phyloP scores from a whole-genome alignment of 1,140 invertebrate species.

The Geopemphigus sp. region DNA sequence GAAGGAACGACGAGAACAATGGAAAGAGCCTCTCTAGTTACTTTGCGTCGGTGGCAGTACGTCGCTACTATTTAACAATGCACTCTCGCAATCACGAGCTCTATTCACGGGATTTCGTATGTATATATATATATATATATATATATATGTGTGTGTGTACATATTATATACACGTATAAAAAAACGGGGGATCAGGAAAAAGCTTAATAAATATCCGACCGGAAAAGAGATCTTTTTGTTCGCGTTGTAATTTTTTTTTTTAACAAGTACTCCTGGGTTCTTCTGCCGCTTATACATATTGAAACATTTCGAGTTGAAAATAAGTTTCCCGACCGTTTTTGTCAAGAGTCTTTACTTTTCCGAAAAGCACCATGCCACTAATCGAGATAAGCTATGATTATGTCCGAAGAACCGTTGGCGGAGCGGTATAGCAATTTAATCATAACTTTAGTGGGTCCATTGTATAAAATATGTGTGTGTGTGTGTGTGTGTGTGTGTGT shows the following conservation, averaged over 20 bases:
- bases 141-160: no score
- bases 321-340: slow-evolving; percentile 5
- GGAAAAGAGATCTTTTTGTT: slow-evolving; percentile 40
- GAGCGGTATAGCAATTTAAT: no score
- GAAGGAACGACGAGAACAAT: slow-evolving; percentile 14
- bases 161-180: slow-evolving; percentile 15
- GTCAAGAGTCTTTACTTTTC: not conserved
- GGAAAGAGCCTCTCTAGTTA: slow-evolving; percentile 32
- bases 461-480: no score
- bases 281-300: not conserved
- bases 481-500: no score
- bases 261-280: not conserved
- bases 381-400: not conserved
- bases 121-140: not conserved
- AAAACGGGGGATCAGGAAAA: slow-evolving; percentile 6
- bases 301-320: slow-evolving; percentile 29
- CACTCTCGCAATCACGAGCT: slow-evolving; percentile 32
- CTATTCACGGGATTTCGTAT: slow-evolving; percentile 24
- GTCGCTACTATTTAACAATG: slow-evolving; percentile 29
- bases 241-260: slow-evolving; percentile 7
- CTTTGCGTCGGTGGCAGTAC: not conserved
- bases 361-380: not conserved
- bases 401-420: no score
- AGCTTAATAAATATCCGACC: slow-evolving; percentile 46
- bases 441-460: no score